Evolutionary conservation across 2,888 invertebrate genomes (phyloP).

Genomic region (Odontocolon sp.): DNA sequence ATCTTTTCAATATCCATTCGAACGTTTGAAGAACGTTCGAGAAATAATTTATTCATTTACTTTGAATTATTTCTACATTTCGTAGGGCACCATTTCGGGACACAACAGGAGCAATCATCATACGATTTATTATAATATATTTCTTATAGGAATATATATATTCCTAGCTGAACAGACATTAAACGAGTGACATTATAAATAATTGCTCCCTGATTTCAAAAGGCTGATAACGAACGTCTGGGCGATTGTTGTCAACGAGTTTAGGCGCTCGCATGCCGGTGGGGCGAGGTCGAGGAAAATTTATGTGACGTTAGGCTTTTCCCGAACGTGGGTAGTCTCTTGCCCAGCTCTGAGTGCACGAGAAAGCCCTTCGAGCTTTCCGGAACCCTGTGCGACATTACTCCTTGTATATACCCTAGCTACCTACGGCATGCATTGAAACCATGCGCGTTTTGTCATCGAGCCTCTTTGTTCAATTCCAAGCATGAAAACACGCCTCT

Average conservation of each 20-base stretch:
- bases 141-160: too few relatives aligned
- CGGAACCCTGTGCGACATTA: slow-evolving; percentile 48
- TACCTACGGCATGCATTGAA: slow-evolving; percentile 68
- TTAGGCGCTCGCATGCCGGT: slow-evolving; percentile 2
- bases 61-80: too few relatives aligned
- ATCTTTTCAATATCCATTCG: too few relatives aligned
- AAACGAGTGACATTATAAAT: background rate
- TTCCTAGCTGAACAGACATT: background rate
- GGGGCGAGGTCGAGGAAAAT: slow-evolving; percentile 28
- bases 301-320: slow-evolving; percentile 40
- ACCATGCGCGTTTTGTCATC: slow-evolving; percentile 76
- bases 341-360: slow-evolving; percentile 35
- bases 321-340: slow-evolving; percentile 21
- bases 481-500: slow-evolving; percentile 72
- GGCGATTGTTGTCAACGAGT: slow-evolving; percentile 27
- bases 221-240: slow-evolving; percentile 26
- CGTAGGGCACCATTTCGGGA: too few relatives aligned
- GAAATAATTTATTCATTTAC: too few relatives aligned
- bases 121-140: too few relatives aligned
- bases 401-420: slow-evolving; percentile 30
- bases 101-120: too few relatives aligned
- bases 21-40: too few relatives aligned
- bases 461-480: slow-evolving; percentile 75
- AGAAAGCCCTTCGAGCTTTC: slow-evolving; percentile 29
- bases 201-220: slow-evolving; percentile 9